Conservation (phyloP, 2,888 invertebrate genomes). For the Epsilonema sp. region DNA sequence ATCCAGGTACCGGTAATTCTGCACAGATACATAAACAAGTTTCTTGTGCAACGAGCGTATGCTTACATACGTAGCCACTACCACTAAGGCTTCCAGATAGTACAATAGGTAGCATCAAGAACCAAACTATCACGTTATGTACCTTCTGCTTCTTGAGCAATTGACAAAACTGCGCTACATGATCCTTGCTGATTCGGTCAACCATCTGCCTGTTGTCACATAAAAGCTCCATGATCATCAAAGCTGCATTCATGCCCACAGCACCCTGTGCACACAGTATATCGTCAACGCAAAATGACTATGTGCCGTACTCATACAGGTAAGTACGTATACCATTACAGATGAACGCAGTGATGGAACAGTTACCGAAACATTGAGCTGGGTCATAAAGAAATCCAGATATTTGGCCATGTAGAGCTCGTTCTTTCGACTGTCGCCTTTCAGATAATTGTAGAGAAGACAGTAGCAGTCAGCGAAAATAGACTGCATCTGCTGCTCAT, state of each 20-base stretch:
- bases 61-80: no score
- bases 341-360: no score
- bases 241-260: slow-evolving; percentile 30
- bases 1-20: slow-evolving; percentile 28
- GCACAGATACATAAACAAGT: no score
- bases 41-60: no score
- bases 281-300: no score
- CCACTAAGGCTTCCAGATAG: no score
- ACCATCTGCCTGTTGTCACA: slow-evolving; percentile 30
- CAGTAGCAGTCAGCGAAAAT: slow-evolving; percentile 15
- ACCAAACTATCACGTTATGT: background rate
- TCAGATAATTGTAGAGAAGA: slow-evolving; percentile 27
- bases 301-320: no score
- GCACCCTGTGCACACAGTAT: slow-evolving; percentile 17
- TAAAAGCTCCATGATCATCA: slow-evolving; percentile 31
- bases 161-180: slow-evolving; percentile 28
- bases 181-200: slow-evolving; percentile 26
- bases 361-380: slow-evolving; percentile 23
- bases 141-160: slow-evolving; percentile 28
- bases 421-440: slow-evolving; percentile 30
- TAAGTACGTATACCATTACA: no score
- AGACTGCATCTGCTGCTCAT: background rate
- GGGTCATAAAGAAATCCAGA: slow-evolving; percentile 32
- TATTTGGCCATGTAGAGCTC: slow-evolving; percentile 31
- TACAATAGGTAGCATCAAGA: no score